Base-by-base conservation (phyloP, 2,113 vertebrate species). In the Pedionomus torquatus region DNA sequence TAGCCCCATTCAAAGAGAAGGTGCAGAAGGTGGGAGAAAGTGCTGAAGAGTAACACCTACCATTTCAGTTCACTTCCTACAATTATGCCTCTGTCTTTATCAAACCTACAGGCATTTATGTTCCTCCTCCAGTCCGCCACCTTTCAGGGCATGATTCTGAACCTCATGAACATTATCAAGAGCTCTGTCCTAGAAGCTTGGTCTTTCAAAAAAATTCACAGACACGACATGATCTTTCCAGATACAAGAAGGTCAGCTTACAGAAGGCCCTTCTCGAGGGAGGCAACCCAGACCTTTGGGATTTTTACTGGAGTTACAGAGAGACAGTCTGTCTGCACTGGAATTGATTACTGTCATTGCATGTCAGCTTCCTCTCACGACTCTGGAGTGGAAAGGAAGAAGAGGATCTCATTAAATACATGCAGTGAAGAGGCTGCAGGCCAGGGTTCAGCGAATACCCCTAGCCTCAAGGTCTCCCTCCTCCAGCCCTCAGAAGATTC, bases 311-410 rank as follows among this genome's bases (percentile, higher is more conserved):
- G 89, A 89, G 89, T 82, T 95, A 87, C 0, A 0, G 61, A 91
- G 94, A 97, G 94, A 95, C 95, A 85, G 89, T 94, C 92, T 97
- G 92, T 96, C 96, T 97, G 92, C 46, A 0, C 89, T 95, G 91
- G 94, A 97, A 97, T 97, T 97, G 96, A 95, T 97, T 97, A 96
- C 94, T 95, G 95, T 95, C 96, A 95, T 68, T 82, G 83, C 87
- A 84, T 77, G 94, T 97, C 96, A 97, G 89, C 93, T 91, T 68
- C 77, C 83, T 92, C 93, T 95, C 91, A 85, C 1, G 18, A 49
- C 86, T 96, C 84, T 35, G 35, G 57, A 79, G 70, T 61, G 77
- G 86, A 61, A 82, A 80, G 70, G 61, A 87, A 72, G 65, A 81
- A 92, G 79, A 64, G 57, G 57, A 87, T 92, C 92, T 97, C 89